A percentile compares a stretch with the other conserved stretches of the same genome.
These are phyloP conservation scores for Thinocorus orbignyianus DNA, from an alignment of 2,113 vertebrate genomes.

Conservation along the genomic window DNA sequence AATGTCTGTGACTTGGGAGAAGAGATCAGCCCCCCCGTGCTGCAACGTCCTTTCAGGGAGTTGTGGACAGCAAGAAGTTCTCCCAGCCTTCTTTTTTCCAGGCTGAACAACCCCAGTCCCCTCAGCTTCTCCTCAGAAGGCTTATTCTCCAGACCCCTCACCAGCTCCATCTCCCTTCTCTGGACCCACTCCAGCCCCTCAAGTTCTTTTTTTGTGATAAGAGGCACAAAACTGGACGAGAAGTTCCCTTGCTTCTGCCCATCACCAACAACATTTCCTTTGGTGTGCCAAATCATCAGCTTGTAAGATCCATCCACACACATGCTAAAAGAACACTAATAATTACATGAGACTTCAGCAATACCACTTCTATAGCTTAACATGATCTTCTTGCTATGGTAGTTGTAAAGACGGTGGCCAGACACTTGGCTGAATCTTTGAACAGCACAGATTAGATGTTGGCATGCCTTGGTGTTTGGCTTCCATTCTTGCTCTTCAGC, in stretches of 20 bases:
- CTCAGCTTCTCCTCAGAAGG: too few relatives aligned
- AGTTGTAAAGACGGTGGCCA: neutral
- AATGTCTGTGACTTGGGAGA: too few relatives aligned
- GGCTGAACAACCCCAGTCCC: too few relatives aligned
- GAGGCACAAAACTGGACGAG: too few relatives aligned
- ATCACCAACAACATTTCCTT: neutral
- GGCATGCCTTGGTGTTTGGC: neutral
- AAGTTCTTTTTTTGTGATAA: too few relatives aligned
- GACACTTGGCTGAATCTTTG: neutral
- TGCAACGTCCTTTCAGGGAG: too few relatives aligned
- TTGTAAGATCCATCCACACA: neutral
- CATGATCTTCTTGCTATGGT: neutral
- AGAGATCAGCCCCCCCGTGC: too few relatives aligned
- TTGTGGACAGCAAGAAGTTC: too few relatives aligned
- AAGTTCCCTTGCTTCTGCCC: neutral
- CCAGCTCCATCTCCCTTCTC: too few relatives aligned
- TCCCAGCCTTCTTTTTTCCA: too few relatives aligned
- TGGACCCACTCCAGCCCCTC: too few relatives aligned
- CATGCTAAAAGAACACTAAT: neutral
- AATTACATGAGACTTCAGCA: neutral
- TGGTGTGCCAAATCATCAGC: neutral
- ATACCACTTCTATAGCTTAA: neutral
- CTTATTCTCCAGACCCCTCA: too few relatives aligned
- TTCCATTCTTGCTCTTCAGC: neutral
- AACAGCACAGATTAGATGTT: neutral